phyloP scores from a whole-genome alignment of 2,113 vertebrate species.

The Hippolais icterina region DNA sequence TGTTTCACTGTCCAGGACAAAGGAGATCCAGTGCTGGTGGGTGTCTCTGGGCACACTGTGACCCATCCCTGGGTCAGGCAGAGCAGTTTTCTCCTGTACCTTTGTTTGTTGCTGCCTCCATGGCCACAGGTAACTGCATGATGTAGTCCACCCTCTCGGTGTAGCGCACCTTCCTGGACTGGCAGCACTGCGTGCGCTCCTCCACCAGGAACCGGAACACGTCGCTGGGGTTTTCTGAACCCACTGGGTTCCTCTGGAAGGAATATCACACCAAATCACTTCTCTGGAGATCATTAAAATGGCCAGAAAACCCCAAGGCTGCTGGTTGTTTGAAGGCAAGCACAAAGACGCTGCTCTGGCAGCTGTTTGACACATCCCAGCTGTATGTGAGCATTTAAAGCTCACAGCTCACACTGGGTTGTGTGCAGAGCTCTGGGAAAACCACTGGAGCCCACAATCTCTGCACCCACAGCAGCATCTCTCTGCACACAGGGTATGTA shows the following conservation, averaged over 20 bases:
- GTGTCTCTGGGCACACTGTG: not conserved
- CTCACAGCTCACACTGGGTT: not conserved
- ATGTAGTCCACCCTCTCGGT: slow-evolving; percentile 89
- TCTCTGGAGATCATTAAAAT: rapidly evolving
- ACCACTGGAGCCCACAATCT: not conserved
- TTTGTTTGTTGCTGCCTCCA: slow-evolving; percentile 91
- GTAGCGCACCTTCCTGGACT: slow-evolving; percentile 92
- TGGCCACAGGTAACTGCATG: slow-evolving; percentile 91
- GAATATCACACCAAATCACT: not conserved
- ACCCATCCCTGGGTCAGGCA: not conserved
- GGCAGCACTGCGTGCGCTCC: slow-evolving; percentile 94
- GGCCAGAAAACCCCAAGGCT: not conserved
- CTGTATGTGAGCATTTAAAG: no score
- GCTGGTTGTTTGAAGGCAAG: not conserved
- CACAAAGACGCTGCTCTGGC: not conserved
- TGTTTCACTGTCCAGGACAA: not conserved
- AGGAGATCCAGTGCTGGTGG: not conserved
- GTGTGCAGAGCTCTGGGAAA: not conserved
- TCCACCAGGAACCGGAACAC: slow-evolving; percentile 96
- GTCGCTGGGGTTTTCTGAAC: slow-evolving; percentile 92
- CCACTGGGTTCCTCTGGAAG: slow-evolving; percentile 88
- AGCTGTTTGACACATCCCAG: not conserved
- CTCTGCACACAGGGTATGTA: not conserved
- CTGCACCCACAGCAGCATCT: not conserved
- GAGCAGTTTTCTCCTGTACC: slow-evolving; percentile 69